These are phyloP conservation scores for Ochropleura plecta DNA, from an alignment of 2,888 invertebrate species.

Conservation along the genomic window DNA sequence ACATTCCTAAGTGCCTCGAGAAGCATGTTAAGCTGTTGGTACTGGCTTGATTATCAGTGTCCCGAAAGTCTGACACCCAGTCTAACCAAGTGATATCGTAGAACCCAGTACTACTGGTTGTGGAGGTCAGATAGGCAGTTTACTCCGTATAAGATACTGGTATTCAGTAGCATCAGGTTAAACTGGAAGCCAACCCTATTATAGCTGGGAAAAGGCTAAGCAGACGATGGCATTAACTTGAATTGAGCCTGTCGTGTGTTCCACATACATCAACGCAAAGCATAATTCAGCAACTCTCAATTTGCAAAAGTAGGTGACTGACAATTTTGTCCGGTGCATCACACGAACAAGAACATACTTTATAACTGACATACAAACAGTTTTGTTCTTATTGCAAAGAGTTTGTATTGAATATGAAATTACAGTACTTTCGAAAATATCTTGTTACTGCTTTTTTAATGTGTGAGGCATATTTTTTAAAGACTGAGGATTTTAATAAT, in stretches of 20 bases:
- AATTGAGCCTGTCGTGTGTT: conserved; percentile 10
- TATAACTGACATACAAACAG: conserved; percentile 57
- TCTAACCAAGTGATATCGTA: no score
- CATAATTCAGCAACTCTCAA: conserved; percentile 42
- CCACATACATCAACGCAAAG: conserved; percentile 13
- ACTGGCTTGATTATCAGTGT: no score
- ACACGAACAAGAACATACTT: conserved; percentile 60
- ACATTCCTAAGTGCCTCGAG: no score
- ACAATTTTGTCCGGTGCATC: conserved; percentile 56
- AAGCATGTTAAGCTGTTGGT: no score
- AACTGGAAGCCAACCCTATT: no score
- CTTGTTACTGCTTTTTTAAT: neutral
- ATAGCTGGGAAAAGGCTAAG: no score
- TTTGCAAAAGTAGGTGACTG: conserved; percentile 52
- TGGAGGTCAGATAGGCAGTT: no score
- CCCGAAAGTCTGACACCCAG: no score
- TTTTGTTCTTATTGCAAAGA: conserved; percentile 42
- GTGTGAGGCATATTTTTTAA: neutral
- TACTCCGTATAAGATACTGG: no score
- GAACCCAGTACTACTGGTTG: no score
- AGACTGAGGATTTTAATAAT: no score
- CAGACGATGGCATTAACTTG: neutral
- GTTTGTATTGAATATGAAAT: conserved; percentile 18
- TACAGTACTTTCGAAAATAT: conserved; percentile 37
- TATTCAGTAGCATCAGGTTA: no score